A percentile compares a stretch with the other conserved stretches of the same genome.
Evolutionary conservation across 2,797 vertebrate species (phyloP).

Genomic region (Lithobates pipiens): DNA sequence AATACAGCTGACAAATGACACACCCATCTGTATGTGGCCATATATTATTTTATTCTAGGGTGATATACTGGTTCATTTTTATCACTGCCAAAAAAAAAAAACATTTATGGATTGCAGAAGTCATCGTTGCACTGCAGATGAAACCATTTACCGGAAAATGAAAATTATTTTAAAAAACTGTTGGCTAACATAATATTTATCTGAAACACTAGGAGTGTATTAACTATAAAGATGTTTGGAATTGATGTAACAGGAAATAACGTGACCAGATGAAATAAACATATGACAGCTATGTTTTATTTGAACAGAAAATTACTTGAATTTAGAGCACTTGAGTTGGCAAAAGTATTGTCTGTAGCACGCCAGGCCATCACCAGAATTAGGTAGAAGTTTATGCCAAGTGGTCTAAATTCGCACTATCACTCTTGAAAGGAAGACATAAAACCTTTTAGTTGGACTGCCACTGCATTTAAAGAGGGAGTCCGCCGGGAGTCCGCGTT

Average conservation of each 20-base stretch:
- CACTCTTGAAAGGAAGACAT: slow-evolving; percentile 15
- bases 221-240: too few species aligned
- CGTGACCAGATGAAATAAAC: neutral
- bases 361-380: slow-evolving; percentile 13
- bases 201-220: too few species aligned
- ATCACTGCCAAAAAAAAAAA: neutral
- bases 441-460: neutral
- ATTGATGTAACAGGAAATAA: neutral
- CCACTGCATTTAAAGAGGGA: neutral
- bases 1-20: neutral
- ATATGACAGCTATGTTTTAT: neutral
- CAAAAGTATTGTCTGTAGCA: neutral
- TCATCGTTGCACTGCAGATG: neutral
- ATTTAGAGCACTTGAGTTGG: neutral
- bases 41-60: neutral
- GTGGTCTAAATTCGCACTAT: neutral
- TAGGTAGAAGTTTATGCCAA: neutral
- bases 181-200: too few species aligned
- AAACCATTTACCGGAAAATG: too few species aligned
- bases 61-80: neutral
- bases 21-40: neutral
- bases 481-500: too few species aligned
- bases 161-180: too few species aligned
- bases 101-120: neutral
- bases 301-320: too few species aligned